Conservation (phyloP, 2,797 vertebrate species). For the Paratrypauchen microcephalus region DNA sequence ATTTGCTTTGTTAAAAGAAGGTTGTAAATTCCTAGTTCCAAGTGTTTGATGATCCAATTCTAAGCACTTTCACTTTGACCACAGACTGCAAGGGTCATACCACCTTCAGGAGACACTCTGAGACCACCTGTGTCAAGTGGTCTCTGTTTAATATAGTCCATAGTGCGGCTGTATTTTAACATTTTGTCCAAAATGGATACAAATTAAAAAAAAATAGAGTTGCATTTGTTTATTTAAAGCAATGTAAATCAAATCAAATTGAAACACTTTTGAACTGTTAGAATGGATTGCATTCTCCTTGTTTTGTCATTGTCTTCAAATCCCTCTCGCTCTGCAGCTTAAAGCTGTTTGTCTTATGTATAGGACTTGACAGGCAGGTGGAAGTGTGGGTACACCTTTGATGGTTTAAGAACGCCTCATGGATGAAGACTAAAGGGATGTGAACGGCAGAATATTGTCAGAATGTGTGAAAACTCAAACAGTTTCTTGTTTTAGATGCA, state of each 20-base stretch:
- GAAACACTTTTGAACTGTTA: not conserved
- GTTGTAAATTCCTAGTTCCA: no score
- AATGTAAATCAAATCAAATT: not conserved
- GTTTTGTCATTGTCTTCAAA: slow-evolving; percentile 28
- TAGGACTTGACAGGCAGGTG: slow-evolving; percentile 42
- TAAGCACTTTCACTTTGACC: no score
- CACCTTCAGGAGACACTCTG: no score
- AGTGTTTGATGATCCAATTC: no score
- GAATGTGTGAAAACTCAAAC: slow-evolving; percentile 15
- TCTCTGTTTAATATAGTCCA: no score
- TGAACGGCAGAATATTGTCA: slow-evolving; percentile 21
- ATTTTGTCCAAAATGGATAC: no score
- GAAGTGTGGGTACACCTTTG: slow-evolving; percentile 33
- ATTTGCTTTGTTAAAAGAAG: no score
- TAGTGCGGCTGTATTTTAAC: no score
- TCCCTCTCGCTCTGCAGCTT: slow-evolving; percentile 12
- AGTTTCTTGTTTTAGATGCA: slow-evolving; percentile 26
- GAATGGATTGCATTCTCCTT: not conserved
- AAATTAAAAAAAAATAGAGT: no score
- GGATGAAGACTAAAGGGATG: slow-evolving; percentile 9
- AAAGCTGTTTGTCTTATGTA: slow-evolving; percentile 8
- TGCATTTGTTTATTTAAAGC: not conserved
- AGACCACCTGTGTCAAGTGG: no score
- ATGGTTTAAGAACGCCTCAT: slow-evolving; percentile 16
- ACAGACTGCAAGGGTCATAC: no score